phyloP scores from a whole-genome alignment of 2,888 invertebrate genomes.

The Troides aeacus region DNA sequence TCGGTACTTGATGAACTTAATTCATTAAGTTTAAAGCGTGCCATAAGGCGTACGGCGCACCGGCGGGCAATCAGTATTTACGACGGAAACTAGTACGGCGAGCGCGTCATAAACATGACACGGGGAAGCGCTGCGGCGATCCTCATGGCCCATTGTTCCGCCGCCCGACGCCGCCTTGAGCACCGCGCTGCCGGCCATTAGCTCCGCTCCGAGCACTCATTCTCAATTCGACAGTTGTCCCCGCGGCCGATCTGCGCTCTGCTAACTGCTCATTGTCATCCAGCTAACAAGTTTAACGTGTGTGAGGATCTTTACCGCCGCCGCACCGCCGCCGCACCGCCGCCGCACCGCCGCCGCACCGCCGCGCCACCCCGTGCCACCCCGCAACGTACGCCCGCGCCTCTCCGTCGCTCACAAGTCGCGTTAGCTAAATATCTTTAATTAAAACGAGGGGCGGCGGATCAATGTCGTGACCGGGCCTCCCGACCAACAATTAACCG shows the following conservation, averaged over 20 bases:
- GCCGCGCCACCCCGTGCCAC: conserved; percentile 25
- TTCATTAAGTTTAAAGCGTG: conserved; percentile 71
- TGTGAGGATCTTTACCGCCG: conserved; percentile 8
- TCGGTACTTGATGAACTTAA: conserved; percentile 68
- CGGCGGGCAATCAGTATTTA: conserved; percentile 70
- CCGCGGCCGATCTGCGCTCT: neutral
- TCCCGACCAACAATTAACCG: conserved; percentile 67
- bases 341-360: no score
- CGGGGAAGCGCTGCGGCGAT: conserved; percentile 59
- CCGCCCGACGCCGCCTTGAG: conserved; percentile 56
- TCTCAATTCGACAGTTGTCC: conserved; percentile 38
- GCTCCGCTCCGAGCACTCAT: conserved; percentile 57
- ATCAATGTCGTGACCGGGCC: conserved; percentile 62
- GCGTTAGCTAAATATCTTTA: conserved; percentile 62
- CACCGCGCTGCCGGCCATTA: conserved; percentile 55
- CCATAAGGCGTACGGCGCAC: conserved; percentile 67
- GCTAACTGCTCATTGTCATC: no score
- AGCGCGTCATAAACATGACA: conserved; percentile 65
- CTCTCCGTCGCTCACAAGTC: conserved; percentile 33
- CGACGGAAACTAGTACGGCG: conserved; percentile 53
- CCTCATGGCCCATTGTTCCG: conserved; percentile 72
- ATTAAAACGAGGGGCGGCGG: conserved; percentile 58
- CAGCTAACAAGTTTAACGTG: conserved; percentile 3
- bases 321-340: neutral
- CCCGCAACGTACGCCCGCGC: conserved; percentile 24